Base-by-base conservation (phyloP, 2,113 vertebrate genomes). In the Shinisaurus crocodilurus region DNA sequence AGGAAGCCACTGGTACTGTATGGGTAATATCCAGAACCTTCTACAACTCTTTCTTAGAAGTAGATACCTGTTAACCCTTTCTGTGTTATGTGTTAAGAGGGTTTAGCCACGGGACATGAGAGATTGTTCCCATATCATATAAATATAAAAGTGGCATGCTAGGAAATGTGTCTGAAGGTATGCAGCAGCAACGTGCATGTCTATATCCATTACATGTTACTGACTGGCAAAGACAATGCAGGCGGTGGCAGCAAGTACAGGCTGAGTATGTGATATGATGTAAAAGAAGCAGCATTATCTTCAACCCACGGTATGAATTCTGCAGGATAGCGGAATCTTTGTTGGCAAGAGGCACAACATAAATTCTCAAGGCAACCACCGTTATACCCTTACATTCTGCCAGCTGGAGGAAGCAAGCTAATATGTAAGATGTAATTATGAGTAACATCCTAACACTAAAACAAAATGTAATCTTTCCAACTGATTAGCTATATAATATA, bases 261-360 rank as follows among this genome's bases (percentile, higher is more conserved):
- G 50, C 88, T 92, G 88, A 87, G 80, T 77, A 94, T 91, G 83
- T 77, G 83, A 85, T 90, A 90, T 84, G 92, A 74, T 92, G 83
- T 82, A 80, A 25, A 70, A 88, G 70, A 87, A 81, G 79, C 75
- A 74, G 27, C 50, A 60, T 7, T 90, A 40, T n/a, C n/a, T 57
- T 23, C 92, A 88, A 84, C 67, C 92, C 92, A 89, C 87, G 34
- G 50, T 40, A 8, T 27, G 85, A 57, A 92, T 94, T 91, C 90
- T 84, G 57, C 63, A 80, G 74, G 43, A 93, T 85, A 86, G 67
- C 90, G 88, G 90, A 92, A 90, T 95, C 93, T 79, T 89, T 85
- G 75, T 34, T 90, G 90, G 85, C 50, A 60, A 82, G n/a, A n/a
- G 34, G 54, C 79, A 48, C 90, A 72, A n/a, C 69, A 89, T n/a